These are phyloP conservation scores for Nyctibius bracteatus DNA, from an alignment of 2,113 vertebrate species.

Conservation along the genomic window DNA sequence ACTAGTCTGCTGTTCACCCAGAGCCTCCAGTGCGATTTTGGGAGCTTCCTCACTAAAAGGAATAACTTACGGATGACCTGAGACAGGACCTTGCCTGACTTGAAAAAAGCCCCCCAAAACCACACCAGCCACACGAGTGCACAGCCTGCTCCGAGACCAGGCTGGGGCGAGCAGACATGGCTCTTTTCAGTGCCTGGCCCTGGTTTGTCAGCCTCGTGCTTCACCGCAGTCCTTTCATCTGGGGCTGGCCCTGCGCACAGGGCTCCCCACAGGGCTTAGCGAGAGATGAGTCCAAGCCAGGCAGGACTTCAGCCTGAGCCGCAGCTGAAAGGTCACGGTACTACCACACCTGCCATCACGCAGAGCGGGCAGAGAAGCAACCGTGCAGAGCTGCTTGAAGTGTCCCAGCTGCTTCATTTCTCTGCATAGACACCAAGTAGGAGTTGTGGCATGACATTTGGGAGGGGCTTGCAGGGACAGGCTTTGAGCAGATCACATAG, in stretches of 20 bases:
- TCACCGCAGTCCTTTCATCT: neutral
- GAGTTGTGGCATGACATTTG: neutral
- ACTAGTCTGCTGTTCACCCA: neutral
- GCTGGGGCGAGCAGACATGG: neutral
- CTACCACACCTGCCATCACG: neutral
- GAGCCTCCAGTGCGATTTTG: neutral
- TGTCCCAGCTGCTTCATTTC: neutral
- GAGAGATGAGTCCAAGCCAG: neutral
- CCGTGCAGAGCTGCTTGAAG: rapidly evolving
- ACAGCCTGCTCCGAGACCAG: neutral
- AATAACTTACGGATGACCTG: neutral
- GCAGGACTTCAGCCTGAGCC: neutral
- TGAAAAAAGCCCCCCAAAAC: neutral
- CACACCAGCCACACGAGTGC: rapidly evolving
- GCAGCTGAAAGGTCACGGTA: neutral
- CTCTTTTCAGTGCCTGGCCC: neutral
- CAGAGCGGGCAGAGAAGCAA: neutral
- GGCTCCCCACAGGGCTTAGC: neutral
- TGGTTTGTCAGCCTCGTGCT: neutral
- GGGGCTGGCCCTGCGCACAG: rapidly evolving
- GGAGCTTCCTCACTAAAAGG: neutral
- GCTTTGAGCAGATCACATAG: neutral
- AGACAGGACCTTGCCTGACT: neutral
- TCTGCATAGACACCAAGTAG: neutral
- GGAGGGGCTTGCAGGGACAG: neutral